These are phyloP conservation scores for Aethina tumida DNA, from an alignment of 1,140 invertebrate species.

Conservation along the genomic window DNA sequence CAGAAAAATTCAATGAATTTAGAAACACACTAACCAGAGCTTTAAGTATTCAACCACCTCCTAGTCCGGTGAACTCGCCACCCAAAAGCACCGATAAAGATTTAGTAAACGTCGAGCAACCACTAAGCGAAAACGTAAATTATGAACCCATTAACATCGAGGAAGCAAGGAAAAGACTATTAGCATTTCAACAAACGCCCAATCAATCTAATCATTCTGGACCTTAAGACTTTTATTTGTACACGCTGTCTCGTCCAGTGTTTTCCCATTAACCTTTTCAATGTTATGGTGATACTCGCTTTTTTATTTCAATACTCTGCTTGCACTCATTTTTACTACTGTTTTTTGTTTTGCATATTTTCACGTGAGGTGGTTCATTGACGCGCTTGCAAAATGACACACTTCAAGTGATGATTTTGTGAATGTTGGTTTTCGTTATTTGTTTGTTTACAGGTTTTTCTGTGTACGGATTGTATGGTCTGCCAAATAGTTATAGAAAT, in stretches of 20 bases:
- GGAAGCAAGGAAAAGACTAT: slow-evolving; percentile 17
- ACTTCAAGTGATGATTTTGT: too few relatives aligned
- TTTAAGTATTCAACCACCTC: too few relatives aligned
- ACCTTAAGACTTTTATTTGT: not conserved
- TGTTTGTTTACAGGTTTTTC: slow-evolving; percentile 29
- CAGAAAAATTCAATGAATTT: too few relatives aligned
- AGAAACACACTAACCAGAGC: too few relatives aligned
- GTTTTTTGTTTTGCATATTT: slow-evolving; percentile 2
- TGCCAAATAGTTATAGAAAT: slow-evolving; percentile 30
- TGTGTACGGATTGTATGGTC: slow-evolving; percentile 31
- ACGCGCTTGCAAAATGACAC: too few relatives aligned
- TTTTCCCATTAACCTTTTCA: not conserved
- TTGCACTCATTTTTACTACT: slow-evolving; percentile 4
- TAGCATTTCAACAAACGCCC: slow-evolving; percentile 5
- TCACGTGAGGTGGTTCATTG: too few relatives aligned
- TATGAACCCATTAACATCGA: slow-evolving; percentile 16
- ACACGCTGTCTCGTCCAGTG: not conserved
- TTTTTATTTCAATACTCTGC: slow-evolving; percentile 2
- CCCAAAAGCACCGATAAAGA: too few relatives aligned
- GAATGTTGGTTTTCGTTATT: too few relatives aligned
- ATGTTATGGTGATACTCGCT: not conserved
- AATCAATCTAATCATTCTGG: slow-evolving; percentile 4
- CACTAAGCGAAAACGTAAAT: slow-evolving; percentile 18
- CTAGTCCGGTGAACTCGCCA: too few relatives aligned
- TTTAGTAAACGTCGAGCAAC: not conserved